Conservation (phyloP, 2,888 invertebrate genomes). For the Agrochola litura region DNA sequence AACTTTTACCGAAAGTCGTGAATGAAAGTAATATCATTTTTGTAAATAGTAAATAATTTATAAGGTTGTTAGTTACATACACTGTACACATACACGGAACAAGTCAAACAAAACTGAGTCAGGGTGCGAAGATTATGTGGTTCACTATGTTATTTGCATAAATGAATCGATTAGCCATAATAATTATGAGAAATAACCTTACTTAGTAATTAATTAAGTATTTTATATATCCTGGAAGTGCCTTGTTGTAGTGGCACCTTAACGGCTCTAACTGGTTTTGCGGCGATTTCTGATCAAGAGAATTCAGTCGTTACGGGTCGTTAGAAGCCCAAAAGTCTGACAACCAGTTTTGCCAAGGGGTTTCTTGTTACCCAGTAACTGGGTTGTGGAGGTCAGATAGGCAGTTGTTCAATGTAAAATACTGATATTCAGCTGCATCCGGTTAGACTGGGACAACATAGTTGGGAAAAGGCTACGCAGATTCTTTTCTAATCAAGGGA, state of each 20-base stretch:
- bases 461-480: neutral
- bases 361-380: no score
- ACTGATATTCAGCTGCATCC: no score
- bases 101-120: constrained; percentile 10
- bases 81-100: neutral
- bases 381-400: neutral
- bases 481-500: neutral
- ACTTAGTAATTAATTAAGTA: neutral
- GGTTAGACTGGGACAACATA: no score
- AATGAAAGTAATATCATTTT: neutral
- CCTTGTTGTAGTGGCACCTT: neutral
- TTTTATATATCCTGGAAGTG: constrained; percentile 4
- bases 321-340: neutral
- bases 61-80: neutral
- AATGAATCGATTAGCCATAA: constrained; percentile 12
- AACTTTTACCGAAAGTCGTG: neutral
- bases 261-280: neutral
- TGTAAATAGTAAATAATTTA: neutral
- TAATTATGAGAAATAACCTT: neutral
- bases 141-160: neutral
- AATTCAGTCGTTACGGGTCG: neutral
- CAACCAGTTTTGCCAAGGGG: neutral
- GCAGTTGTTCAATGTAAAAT: neutral
- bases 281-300: neutral
- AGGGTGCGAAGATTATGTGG: neutral